phyloP scores from a whole-genome alignment of 2,113 vertebrate species.

The Peromyscus leucopus region DNA sequence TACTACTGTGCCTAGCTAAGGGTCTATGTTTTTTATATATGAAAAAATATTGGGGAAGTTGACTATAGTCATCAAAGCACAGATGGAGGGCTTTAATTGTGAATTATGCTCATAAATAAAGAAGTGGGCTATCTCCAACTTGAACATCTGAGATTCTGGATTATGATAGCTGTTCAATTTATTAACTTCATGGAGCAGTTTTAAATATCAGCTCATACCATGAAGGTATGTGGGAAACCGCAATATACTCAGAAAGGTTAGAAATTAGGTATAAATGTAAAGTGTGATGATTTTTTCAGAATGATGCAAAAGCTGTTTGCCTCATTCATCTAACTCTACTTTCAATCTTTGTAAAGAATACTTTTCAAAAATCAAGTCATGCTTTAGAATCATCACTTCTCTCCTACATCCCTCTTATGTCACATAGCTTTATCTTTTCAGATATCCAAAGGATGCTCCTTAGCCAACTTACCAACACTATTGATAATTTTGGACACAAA shows the following conservation, averaged over 20 bases:
- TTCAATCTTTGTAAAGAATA: not conserved
- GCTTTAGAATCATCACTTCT: not conserved
- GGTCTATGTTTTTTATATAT: not conserved
- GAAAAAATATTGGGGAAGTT: not conserved
- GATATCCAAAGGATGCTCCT: not conserved
- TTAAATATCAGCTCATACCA: not conserved
- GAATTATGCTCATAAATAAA: not conserved
- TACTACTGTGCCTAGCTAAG: not conserved
- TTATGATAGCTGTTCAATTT: not conserved
- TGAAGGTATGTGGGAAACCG: not conserved
- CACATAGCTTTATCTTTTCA: not conserved
- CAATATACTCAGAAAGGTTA: not conserved
- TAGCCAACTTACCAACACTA: not conserved
- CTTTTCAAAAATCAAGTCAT: not conserved
- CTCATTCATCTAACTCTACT: not conserved
- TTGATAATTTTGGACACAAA: not conserved
- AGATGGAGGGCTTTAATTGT: not conserved
- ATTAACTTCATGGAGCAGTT: not conserved
- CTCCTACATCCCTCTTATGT: not conserved
- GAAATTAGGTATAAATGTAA: not conserved
- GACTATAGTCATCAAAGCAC: not conserved
- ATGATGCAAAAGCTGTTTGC: not conserved
- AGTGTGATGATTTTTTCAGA: not conserved
- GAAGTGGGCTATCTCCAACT: not conserved
- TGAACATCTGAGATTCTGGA: conserved; percentile 5